Evolutionary conservation across 2,888 invertebrate genomes (phyloP).

Genomic region (Onthophagus sagittarius): DNA sequence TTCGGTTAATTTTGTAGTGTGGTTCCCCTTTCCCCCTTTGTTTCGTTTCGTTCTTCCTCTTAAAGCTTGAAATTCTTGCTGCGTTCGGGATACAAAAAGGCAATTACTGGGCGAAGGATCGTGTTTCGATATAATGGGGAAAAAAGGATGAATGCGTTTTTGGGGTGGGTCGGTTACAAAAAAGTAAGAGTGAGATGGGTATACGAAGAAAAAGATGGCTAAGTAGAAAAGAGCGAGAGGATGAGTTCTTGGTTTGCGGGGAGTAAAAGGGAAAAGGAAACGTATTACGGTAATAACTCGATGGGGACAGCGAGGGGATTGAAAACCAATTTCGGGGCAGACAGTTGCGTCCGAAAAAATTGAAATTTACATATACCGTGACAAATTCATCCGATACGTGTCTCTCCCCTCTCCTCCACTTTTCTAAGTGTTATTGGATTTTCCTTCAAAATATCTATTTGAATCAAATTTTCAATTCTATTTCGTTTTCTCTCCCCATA

Average conservation of each 20-base stretch:
- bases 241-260: slow-evolving; percentile 12
- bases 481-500: no score
- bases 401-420: neutral
- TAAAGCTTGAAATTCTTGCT: neutral
- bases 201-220: slow-evolving; percentile 12
- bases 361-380: slow-evolving; percentile 11
- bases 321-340: slow-evolving; percentile 35
- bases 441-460: neutral
- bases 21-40: neutral
- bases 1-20: neutral
- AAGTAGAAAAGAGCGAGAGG: no score
- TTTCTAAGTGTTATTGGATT: neutral
- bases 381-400: slow-evolving; percentile 4
- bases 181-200: slow-evolving; percentile 23
- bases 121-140: neutral
- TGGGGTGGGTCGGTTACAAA: neutral
- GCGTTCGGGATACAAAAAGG: neutral
- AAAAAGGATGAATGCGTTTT: neutral
- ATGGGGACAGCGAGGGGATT: slow-evolving; percentile 36
- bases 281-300: slow-evolving; percentile 34
- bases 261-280: slow-evolving; percentile 21
- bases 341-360: slow-evolving; percentile 14
- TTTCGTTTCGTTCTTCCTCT: no score
- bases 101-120: neutral
- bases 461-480: neutral